Base-by-base conservation (phyloP, 2,888 invertebrate species). In the Acanthosepion esculentum region DNA sequence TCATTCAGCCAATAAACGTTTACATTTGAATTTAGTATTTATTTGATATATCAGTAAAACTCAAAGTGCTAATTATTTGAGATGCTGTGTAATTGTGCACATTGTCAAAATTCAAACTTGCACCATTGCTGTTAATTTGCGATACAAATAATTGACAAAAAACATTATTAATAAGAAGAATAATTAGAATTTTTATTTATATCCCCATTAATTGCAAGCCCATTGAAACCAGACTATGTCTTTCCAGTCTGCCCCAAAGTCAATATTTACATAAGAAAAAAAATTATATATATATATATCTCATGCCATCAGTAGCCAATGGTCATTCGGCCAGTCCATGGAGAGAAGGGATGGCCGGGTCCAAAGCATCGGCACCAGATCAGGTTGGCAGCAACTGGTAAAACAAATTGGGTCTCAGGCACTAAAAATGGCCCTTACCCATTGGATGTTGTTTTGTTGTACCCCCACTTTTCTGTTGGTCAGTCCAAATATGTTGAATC, bases 131-230 rank as follows among this genome's bases (percentile, higher is more conserved):
- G 41, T 41, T 3, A 41, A 41, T 41, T 41, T 50, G 50, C 8
- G 15, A 50, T 15, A 50, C 8, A 50, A 50, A 50, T 4, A 50
- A 4, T 50, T 20, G 5, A 59, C 23, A 59, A 20, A 20, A 59
- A 20, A 29, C 6, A 92, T 64, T 33, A 55, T 94, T 91, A 59
- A 94, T 94, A 64, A 64, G 91, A 59, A 91, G 93, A 59, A 59
- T 92, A 94, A n/a, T 94, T 91, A 92, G 91, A 41, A 48, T 92
- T 55, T 92, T 93, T 94, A 50, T 59, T 91, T 95, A 94, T 94
- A 91, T 78, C 93, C 50, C 64, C 93, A 33, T 33, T 15, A n/a
- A 78, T n/a, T 91, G 33, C 29, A 10, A 15, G 53, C 29, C 41
- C 48, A 48, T 94, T 48, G 94, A 94, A n/a, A 78, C 33, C 78